Percentiles rank a stretch among this genome's conserved stretches.
These are phyloP conservation scores for Rhyacophila evoluta DNA, from an alignment of 2,888 invertebrate species.

Conservation along the genomic window DNA sequence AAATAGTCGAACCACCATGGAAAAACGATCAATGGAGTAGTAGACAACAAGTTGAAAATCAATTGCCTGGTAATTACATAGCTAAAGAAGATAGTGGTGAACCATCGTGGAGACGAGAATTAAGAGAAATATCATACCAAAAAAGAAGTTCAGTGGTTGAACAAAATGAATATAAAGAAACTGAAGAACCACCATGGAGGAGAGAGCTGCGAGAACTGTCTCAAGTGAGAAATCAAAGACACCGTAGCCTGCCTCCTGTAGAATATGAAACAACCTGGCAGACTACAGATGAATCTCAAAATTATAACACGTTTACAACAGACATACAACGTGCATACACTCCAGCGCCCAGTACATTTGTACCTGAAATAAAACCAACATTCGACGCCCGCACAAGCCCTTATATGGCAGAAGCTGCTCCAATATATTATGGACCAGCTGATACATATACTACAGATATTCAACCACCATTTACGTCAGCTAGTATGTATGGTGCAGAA, in stretches of 20 bases:
- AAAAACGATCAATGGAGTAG: conserved; percentile 43
- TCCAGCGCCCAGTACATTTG: neutral
- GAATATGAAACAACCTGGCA: conserved; percentile 64
- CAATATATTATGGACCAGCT: too few species aligned
- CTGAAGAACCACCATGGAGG: conserved; percentile 67
- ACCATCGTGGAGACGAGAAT: conserved; percentile 57
- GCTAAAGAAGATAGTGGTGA: conserved; percentile 55
- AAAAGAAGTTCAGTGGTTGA: conserved; percentile 67
- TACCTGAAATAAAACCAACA: neutral
- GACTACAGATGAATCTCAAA: neutral
- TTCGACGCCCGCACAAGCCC: neutral
- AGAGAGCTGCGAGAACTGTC: conserved; percentile 68
- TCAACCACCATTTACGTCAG: neutral
- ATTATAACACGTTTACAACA: neutral
- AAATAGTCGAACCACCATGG: conserved; percentile 28
- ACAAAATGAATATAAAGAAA: conserved; percentile 63
- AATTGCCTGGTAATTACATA: conserved; percentile 11
- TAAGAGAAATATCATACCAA: conserved; percentile 56
- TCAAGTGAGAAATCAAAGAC: conserved; percentile 57
- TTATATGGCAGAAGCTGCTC: neutral
- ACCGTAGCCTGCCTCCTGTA: neutral
- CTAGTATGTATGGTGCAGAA: too few species aligned
- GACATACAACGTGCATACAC: neutral
- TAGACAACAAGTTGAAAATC: conserved; percentile 26
- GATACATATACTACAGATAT: too few species aligned